Evolutionary conservation across 2,113 vertebrate genomes (phyloP).

Genomic region (Sitta europaea): DNA sequence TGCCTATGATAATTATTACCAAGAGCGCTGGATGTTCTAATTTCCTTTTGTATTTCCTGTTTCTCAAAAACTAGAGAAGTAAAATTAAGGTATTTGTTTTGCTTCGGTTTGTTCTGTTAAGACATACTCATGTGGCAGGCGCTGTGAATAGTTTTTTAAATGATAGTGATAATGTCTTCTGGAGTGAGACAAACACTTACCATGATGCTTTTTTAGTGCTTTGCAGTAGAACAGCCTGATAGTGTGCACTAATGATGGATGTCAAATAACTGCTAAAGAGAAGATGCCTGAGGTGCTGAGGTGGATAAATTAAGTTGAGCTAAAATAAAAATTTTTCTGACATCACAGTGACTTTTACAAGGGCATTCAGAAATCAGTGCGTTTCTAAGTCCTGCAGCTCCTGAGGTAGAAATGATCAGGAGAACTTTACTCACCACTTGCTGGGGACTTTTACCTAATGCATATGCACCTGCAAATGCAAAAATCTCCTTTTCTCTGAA

Average conservation of each 20-base stretch:
- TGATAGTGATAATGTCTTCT: background rate
- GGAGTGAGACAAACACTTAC: background rate
- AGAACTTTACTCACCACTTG: background rate
- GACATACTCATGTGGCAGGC: background rate
- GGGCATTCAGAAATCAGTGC: background rate
- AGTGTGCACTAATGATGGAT: background rate
- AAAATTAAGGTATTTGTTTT: background rate
- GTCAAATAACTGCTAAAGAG: background rate
- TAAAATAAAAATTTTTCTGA: background rate
- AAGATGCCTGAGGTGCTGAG: background rate
- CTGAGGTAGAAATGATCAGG: background rate
- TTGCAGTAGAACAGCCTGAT: background rate
- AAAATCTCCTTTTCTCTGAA: background rate
- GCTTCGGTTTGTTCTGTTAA: background rate
- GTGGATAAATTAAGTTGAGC: background rate
- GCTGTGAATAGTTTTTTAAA: background rate
- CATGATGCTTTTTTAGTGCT: background rate
- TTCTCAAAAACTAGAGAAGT: background rate
- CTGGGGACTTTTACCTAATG: background rate
- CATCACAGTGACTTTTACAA: background rate
- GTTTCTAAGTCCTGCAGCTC: background rate
- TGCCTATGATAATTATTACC: background rate
- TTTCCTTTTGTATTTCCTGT: constrained; percentile 13
- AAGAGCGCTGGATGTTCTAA: background rate
- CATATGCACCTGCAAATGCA: background rate